Evolutionary conservation across 2,888 invertebrate genomes (phyloP), one percentile per base, ranked within the genome.

Genomic region (Ormia ochracea): DNA sequence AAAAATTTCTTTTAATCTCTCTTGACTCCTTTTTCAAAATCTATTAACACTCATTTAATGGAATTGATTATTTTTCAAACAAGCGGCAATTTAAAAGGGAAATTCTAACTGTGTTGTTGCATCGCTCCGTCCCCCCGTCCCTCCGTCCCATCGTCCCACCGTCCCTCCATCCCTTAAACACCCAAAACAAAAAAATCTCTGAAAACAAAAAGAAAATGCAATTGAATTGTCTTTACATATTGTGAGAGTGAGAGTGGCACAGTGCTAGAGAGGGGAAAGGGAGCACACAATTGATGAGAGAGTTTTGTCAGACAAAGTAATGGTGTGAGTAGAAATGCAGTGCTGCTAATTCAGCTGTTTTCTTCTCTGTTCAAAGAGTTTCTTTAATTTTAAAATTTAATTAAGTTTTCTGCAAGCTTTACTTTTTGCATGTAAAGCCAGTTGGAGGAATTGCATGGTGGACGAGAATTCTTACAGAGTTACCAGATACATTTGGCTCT

Each of bases 1-100:
- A 36, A 36, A 36, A 26, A 56, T 56, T 21, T 14, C 9, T n/a
- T 59, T 56, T 50, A 4, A 50, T 23, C 12, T 48, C 48, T 26
- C 23, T 31, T 38, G 31, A 21, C 28, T n/a, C 14, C 43, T 50
- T 66, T n/a, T n/a, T 50, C 48, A 58, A 65, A 74, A 33, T 48
- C 74, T 58, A 74, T 74, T 66, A 66, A 23, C 41, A 26, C 41
- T 66, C 58, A 41, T 48, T 56, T 73, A 65, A 65, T 28, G 33
- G 10, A 48, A 56, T 65, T 56, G 48, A 74, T 74, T 66, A 31
- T 48, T 50, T 52, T 41, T 43, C 19, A n/a, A 9, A 28, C 41
- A 52, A 54, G 36, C 5, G n/a, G 1, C 14, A 70, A 56, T 52
- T 61, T 21, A 41, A 52, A 36, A 33, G 14, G 3, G 14, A 58